Conservation (phyloP, 2,113 vertebrate genomes). For the Ctenodactylus gundi region DNA sequence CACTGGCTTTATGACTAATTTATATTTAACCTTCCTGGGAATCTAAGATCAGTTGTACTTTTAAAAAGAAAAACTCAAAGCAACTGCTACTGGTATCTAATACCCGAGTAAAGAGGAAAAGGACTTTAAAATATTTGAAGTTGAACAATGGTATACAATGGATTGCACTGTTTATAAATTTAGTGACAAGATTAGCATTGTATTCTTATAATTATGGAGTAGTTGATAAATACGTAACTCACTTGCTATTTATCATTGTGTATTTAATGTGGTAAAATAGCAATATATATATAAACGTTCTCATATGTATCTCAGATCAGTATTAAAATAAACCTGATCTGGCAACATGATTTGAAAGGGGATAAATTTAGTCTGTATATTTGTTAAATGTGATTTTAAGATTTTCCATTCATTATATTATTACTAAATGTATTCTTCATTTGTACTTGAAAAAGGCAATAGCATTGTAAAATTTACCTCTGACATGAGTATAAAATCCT, state of each 20-base stretch:
- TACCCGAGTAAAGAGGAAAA: slow-evolving; percentile 74
- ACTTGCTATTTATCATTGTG: slow-evolving; percentile 46
- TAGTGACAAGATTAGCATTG: slow-evolving; percentile 69
- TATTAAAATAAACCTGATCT: background rate
- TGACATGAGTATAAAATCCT: slow-evolving; percentile 74
- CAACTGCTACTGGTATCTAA: slow-evolving; percentile 77
- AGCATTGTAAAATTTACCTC: slow-evolving; percentile 61
- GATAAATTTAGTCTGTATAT: background rate
- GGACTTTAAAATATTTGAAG: slow-evolving; percentile 68
- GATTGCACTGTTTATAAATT: slow-evolving; percentile 58
- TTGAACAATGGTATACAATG: slow-evolving; percentile 60
- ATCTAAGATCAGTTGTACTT: slow-evolving; percentile 86
- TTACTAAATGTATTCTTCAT: slow-evolving; percentile 55
- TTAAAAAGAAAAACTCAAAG: slow-evolving; percentile 86
- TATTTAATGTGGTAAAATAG: slow-evolving; percentile 23
- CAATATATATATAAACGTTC: background rate
- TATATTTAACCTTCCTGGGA: slow-evolving; percentile 92
- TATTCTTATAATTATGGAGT: slow-evolving; percentile 71
- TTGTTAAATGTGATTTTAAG: background rate
- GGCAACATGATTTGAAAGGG: accelerated
- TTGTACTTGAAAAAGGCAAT: slow-evolving; percentile 65
- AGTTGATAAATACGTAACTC: background rate
- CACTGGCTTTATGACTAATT: slow-evolving; percentile 97
- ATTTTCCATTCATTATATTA: background rate
- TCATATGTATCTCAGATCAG: background rate